These are phyloP conservation scores for Archips crataeganus DNA, from an alignment of 2,888 invertebrate species.

Conservation along the genomic window DNA sequence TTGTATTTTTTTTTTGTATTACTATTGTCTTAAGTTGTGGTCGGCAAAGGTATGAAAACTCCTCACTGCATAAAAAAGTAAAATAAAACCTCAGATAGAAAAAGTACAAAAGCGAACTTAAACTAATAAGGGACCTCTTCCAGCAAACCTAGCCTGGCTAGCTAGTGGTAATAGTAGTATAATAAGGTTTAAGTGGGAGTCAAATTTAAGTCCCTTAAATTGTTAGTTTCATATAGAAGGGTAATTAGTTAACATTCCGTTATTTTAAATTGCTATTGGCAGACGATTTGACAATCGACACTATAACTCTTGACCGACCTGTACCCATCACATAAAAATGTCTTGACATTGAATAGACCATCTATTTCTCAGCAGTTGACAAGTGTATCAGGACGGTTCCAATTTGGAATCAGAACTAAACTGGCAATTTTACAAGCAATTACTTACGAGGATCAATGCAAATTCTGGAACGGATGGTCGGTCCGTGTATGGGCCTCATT, in stretches of 20 bases:
- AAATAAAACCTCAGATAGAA: too few relatives aligned
- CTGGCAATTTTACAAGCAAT: constrained; percentile 59
- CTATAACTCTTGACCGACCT: constrained; percentile 27
- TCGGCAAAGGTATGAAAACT: neutral
- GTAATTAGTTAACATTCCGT: neutral
- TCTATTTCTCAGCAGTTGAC: constrained; percentile 62
- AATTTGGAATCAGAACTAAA: constrained; percentile 50
- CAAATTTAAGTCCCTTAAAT: neutral
- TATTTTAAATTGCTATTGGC: neutral
- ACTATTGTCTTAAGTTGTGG: neutral
- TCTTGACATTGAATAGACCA: constrained; percentile 59
- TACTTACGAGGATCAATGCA: constrained; percentile 70
- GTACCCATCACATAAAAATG: constrained; percentile 38
- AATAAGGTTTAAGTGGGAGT: neutral
- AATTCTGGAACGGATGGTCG: constrained; percentile 71
- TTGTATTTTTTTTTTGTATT: too few relatives aligned
- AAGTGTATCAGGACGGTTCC: constrained; percentile 44
- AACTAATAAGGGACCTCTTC: too few relatives aligned
- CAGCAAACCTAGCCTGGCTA: too few relatives aligned
- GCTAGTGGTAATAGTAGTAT: too few relatives aligned
- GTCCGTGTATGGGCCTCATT: constrained; percentile 79
- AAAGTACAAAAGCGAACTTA: too few relatives aligned
- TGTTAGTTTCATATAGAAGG: neutral
- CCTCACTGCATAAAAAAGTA: too few relatives aligned
- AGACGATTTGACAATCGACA: constrained; percentile 20